These are phyloP conservation scores for Dynastes maya DNA, from an alignment of 2,888 invertebrate genomes.

Conservation along the genomic window DNA sequence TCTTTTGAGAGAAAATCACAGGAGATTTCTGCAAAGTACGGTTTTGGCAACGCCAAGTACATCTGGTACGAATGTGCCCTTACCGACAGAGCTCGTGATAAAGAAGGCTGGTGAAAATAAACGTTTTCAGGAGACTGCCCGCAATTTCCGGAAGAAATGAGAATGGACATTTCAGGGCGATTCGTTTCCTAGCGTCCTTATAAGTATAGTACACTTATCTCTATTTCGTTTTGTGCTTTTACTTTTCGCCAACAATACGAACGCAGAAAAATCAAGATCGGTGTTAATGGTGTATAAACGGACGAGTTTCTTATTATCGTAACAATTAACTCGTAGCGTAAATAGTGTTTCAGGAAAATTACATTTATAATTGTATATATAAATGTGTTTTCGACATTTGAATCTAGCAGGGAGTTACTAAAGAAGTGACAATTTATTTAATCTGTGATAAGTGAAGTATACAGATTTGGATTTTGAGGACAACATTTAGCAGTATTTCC, in stretches of 20 bases:
- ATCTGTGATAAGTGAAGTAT: too few relatives aligned
- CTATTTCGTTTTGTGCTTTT: conserved; percentile 7
- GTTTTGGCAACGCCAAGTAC: conserved; percentile 10
- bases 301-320: not conserved
- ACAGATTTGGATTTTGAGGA: too few relatives aligned
- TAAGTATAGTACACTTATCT: conserved; percentile 17
- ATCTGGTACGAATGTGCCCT: conserved; percentile 16
- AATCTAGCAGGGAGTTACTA: too few relatives aligned
- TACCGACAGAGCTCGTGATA: not conserved
- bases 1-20: not conserved
- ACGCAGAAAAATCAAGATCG: not conserved
- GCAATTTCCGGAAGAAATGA: conserved; percentile 37
- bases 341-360: not conserved
- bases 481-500: too few relatives aligned
- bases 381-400: not conserved
- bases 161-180: conserved; percentile 27
- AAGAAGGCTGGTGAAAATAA: conserved; percentile 36
- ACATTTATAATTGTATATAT: not conserved
- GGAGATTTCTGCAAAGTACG: not conserved
- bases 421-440: too few relatives aligned
- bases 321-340: not conserved
- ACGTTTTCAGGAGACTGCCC: conserved; percentile 37
- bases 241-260: conserved; percentile 6
- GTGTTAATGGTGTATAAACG: conserved; percentile 15
- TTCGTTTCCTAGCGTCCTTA: conserved; percentile 17